Conservation (phyloP, 2,888 invertebrate genomes). For the Lasioglossum morio region DNA sequence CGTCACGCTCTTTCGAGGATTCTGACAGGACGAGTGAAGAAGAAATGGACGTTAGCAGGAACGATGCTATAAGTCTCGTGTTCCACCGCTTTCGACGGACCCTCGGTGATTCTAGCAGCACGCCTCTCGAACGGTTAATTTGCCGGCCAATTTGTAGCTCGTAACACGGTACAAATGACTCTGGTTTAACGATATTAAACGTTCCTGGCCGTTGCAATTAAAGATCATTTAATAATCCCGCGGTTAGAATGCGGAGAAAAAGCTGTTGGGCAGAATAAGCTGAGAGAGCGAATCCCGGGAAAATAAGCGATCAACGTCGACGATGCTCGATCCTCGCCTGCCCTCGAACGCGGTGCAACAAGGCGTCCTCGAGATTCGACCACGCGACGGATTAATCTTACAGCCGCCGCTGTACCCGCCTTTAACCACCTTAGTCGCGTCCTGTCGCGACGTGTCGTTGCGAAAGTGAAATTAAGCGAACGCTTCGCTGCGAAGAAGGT, state of each 20-base stretch:
- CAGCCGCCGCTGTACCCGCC: not conserved
- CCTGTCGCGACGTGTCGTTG: slow-evolving; percentile 44
- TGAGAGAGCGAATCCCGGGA: not conserved
- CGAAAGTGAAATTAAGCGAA: slow-evolving; percentile 75
- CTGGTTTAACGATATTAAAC: slow-evolving; percentile 1
- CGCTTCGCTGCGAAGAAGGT: slow-evolving; percentile 61
- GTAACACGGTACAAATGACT: not conserved
- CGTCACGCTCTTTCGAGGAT: not conserved
- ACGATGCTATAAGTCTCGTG: not conserved
- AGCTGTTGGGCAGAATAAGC: not conserved
- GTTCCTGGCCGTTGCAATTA: not conserved
- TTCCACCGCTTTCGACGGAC: not conserved
- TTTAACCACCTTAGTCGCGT: not conserved
- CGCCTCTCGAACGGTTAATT: not conserved
- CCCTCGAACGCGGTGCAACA: slow-evolving; percentile 41
- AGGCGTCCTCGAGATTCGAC: slow-evolving; percentile 68
- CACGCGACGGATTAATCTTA: slow-evolving; percentile 61
- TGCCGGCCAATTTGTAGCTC: slow-evolving; percentile 5
- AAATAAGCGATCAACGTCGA: not conserved
- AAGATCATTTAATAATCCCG: not conserved
- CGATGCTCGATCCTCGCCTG: not conserved
- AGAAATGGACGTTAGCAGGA: not conserved
- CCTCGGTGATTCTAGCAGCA: not conserved
- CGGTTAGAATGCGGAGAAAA: not conserved
- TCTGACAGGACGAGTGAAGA: not conserved